Evolutionary conservation across 2,797 vertebrate genomes (phyloP).

Genomic region (Malacoraja senta): DNA sequence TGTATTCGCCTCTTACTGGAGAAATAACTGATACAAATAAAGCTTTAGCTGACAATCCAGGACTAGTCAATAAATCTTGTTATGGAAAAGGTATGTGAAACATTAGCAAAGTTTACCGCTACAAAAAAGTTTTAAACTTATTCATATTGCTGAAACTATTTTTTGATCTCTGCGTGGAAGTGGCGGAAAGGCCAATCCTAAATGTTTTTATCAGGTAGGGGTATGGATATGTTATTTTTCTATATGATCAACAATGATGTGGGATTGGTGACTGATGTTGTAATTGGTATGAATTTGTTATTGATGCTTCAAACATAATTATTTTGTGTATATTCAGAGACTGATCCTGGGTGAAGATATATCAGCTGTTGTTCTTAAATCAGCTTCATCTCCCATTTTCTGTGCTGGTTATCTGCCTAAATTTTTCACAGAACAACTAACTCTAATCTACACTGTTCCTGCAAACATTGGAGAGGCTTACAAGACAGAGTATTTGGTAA

Average conservation of each 20-base stretch:
- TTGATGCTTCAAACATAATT: not conserved
- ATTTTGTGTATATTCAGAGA: not conserved
- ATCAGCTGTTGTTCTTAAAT: not conserved
- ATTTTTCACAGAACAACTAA: not conserved
- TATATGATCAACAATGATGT: not conserved
- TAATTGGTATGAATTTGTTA: not conserved
- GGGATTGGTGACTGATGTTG: not conserved
- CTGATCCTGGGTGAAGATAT: not conserved
- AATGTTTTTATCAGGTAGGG: not conserved
- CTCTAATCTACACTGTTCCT: not conserved
- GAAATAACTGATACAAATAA: conserved; percentile 82
- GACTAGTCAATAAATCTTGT: conserved; percentile 91
- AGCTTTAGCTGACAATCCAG: conserved; percentile 79
- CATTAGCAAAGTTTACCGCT: conserved; percentile 45
- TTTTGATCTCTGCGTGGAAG: not conserved
- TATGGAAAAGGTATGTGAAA: conserved; percentile 76
- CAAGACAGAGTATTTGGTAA: not conserved
- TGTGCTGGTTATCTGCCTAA: not conserved
- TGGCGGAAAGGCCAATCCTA: not conserved
- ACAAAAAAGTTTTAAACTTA: not conserved
- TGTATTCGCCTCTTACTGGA: conserved; percentile 87
- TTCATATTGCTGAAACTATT: not conserved
- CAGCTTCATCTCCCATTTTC: not conserved
- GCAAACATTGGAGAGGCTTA: not conserved
- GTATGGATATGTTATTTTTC: not conserved